Percentiles rank a stretch among this genome's conserved stretches.
Conservation (phyloP, 2,113 vertebrate genomes). For the Galbula dea region DNA sequence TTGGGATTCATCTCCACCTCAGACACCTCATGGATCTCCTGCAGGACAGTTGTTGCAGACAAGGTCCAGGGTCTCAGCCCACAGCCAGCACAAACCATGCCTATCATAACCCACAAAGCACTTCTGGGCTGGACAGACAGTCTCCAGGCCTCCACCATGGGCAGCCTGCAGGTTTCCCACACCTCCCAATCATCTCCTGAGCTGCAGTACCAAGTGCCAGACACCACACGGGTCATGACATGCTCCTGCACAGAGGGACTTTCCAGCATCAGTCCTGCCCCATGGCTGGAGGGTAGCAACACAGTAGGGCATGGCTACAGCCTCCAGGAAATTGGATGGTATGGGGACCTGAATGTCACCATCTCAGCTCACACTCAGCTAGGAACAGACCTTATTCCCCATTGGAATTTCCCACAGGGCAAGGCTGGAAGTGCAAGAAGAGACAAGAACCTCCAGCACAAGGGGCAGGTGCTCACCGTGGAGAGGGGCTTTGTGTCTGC, state of each 20-base stretch:
- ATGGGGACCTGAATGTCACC: neutral
- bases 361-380: neutral
- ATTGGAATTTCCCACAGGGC: neutral
- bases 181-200: neutral
- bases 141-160: neutral
- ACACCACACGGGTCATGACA: fast-evolving
- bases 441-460: neutral
- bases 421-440: neutral
- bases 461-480: fast-evolving
- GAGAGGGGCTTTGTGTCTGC: neutral
- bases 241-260: neutral
- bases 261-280: fast-evolving
- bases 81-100: neutral
- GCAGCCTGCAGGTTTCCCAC: neutral
- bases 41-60: neutral
- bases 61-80: neutral
- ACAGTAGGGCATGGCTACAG: neutral
- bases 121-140: neutral
- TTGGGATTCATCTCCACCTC: neutral
- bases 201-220: neutral
- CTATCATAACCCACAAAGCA: neutral
- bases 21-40: fast-evolving
- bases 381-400: neutral
- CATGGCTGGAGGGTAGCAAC: neutral
- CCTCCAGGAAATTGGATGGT: neutral